phyloP scores from a whole-genome alignment of 2,113 vertebrate genomes.

The Rattus rattus region DNA sequence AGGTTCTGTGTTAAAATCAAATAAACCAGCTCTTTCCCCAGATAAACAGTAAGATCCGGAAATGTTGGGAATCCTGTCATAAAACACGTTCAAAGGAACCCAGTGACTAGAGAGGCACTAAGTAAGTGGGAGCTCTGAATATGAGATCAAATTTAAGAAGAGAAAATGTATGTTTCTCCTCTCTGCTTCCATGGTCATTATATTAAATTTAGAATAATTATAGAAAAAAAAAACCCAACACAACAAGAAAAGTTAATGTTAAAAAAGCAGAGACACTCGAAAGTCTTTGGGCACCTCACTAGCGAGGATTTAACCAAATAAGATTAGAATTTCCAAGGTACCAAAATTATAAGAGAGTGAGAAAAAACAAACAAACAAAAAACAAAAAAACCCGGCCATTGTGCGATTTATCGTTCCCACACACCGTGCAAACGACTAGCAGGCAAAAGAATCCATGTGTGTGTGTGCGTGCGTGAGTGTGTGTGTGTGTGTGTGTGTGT shows the following conservation, averaged over 20 bases:
- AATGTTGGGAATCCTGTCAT: constrained; percentile 31
- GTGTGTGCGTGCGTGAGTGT: too few species aligned
- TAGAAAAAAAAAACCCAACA: constrained; percentile 56
- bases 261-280: constrained; percentile 65
- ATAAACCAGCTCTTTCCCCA: constrained; percentile 33
- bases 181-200: constrained; percentile 64
- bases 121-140: constrained; percentile 49
- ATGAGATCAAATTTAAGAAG: constrained; percentile 69
- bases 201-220: constrained; percentile 71
- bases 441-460: neutral
- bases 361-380: neutral
- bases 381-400: neutral
- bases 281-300: constrained; percentile 68
- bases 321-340: constrained; percentile 65
- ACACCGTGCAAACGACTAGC: neutral
- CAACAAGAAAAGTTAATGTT: constrained; percentile 43
- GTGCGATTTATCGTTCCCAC: neutral
- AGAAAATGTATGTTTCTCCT: neutral
- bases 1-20: constrained; percentile 49
- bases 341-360: neutral
- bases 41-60: constrained; percentile 18
- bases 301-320: constrained; percentile 72
- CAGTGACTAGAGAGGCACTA: constrained; percentile 44
- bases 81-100: constrained; percentile 57
- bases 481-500: too few species aligned